phyloP scores from a whole-genome alignment of 2,888 invertebrate genomes.

The Bombyx huttoni region DNA sequence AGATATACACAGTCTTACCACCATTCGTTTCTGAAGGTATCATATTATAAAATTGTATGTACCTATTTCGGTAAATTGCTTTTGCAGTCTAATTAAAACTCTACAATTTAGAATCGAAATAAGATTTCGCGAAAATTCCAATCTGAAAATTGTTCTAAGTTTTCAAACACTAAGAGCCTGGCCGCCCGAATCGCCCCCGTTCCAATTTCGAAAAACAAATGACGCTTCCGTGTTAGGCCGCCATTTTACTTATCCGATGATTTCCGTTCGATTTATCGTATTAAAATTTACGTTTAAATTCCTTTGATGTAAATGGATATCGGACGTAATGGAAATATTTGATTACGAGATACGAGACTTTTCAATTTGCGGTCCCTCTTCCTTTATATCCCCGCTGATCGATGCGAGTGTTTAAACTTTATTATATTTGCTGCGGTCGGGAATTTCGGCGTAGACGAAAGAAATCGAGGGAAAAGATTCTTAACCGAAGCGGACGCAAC shows the following conservation, averaged over 20 bases:
- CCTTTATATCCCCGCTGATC: constrained; percentile 28
- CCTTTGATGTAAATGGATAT: constrained; percentile 54
- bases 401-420: constrained; percentile 7
- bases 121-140: no score
- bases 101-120: no score
- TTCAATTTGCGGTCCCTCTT: constrained; percentile 49
- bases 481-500: no score
- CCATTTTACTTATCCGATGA: constrained; percentile 1
- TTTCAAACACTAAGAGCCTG: not conserved
- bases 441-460: not conserved
- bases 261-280: constrained; percentile 22
- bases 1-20: no score
- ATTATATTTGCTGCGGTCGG: not conserved
- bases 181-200: not conserved
- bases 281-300: constrained; percentile 38
- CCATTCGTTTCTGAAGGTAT: no score
- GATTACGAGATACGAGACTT: constrained; percentile 57
- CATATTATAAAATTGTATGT: no score
- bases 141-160: no score
- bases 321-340: constrained; percentile 42
- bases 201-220: not conserved
- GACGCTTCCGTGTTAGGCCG: not conserved
- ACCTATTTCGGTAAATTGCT: no score
- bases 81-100: no score
- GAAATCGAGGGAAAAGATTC: not conserved